These are phyloP conservation scores for Apostichopus californicus DNA, from an alignment of 35 echinoderm and acorn worm species.

Conservation along the genomic window DNA sequence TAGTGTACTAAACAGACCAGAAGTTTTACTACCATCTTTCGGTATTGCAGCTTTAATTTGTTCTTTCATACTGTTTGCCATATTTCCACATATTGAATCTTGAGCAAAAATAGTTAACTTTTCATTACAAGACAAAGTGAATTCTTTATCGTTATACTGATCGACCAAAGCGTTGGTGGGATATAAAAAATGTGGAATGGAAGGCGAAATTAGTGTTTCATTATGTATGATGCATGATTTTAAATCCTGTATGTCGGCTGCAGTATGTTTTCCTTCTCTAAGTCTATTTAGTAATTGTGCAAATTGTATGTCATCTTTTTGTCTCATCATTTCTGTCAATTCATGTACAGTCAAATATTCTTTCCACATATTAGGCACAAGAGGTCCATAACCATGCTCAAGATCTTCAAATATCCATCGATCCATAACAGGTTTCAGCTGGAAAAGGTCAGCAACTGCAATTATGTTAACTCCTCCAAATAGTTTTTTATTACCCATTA, in stretches of 20 bases:
- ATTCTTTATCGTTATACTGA: constrained; percentile 7
- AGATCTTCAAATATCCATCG: too few species aligned
- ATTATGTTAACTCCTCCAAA: constrained; percentile 26
- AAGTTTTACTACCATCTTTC: neutral
- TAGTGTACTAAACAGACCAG: neutral
- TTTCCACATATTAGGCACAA: too few species aligned
- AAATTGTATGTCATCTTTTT: neutral
- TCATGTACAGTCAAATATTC: too few species aligned
- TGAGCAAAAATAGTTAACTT: neutral
- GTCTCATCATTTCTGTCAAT: too few species aligned
- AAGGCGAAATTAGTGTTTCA: neutral
- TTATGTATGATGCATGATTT: neutral
- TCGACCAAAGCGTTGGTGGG: constrained; percentile 25
- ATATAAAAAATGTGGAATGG: constrained; percentile 25
- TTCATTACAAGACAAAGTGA: neutral
- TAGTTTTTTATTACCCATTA: constrained; percentile 13
- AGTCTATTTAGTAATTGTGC: constrained; percentile 37
- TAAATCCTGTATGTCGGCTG: constrained; percentile 9
- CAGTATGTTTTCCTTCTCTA: constrained; percentile 35
- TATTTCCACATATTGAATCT: constrained; percentile 17
- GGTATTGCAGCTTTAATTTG: neutral
- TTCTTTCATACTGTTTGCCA: neutral
- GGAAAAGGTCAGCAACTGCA: too few species aligned
- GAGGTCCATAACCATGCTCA: too few species aligned
- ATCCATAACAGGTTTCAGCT: too few species aligned